Percentiles rank a stretch among this genome's conserved stretches.
Evolutionary conservation across 2,113 vertebrate genomes (phyloP).

Genomic region (Bagarius yarrelli): DNA sequence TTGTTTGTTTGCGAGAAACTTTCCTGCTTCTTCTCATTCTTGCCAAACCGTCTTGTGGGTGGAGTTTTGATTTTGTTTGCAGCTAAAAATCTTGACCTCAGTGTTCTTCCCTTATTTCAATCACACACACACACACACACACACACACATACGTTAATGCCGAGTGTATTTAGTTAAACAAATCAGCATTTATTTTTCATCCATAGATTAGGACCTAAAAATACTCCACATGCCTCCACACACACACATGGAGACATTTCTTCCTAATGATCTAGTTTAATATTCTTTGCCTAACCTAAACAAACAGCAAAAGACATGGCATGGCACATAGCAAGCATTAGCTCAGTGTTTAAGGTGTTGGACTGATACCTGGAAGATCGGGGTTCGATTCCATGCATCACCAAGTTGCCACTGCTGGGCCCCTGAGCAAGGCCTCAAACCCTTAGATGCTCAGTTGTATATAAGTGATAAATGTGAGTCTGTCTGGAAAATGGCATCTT

Average conservation of each 20-base stretch:
- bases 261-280: slow-evolving; percentile 9
- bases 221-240: background rate
- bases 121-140: slow-evolving; percentile 7
- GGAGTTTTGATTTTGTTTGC: slow-evolving; percentile 1
- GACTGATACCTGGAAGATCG: too few species aligned
- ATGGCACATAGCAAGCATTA: background rate
- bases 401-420: too few species aligned
- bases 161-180: slow-evolving; percentile 23
- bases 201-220: slow-evolving; percentile 1
- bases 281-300: background rate
- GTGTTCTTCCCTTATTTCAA: slow-evolving; percentile 15
- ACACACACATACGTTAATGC: background rate
- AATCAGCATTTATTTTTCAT: slow-evolving; percentile 23
- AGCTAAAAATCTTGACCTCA: slow-evolving; percentile 11
- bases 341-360: too few species aligned
- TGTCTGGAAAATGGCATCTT: too few species aligned
- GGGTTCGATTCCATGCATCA: too few species aligned
- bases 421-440: too few species aligned
- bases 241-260: background rate
- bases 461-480: too few species aligned
- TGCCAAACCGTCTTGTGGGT: background rate
- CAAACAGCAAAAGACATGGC: background rate
- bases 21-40: background rate
- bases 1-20: background rate
- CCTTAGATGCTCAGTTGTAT: too few species aligned